Evolutionary conservation across 2,888 invertebrate genomes (phyloP), one percentile per base, ranked within the genome.

Genomic region (Hermaeophaga mercurialis): DNA sequence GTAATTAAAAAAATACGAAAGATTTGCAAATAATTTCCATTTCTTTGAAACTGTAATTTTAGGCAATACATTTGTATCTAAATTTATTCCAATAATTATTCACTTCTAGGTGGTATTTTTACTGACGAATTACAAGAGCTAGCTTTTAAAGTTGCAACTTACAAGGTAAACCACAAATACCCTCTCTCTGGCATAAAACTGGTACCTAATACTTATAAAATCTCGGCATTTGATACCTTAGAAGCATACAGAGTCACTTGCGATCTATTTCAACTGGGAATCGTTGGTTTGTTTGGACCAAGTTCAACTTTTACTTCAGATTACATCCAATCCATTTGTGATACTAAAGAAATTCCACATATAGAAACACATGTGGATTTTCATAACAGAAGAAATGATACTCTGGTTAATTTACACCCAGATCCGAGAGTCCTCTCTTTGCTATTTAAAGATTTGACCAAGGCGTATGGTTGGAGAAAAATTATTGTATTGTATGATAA

Each of bases 391-490:
- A 53, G 70, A 31, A 69, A 64, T 34, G 60, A 63, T 17, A 67
- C 64, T 15, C 58, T 93, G 56, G 89, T 96, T 70, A 96, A 94
- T 78, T 82, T 96, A 24, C 93, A 93, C 79, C 96, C 96, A 0
- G 89, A 94, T 78, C 91, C 93, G 85, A 14, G 81, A 90, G 61
- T 64, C 5, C 43, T 75, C 39, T 61, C 70, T 54, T 69, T 84
- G 81, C 83, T 86, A 17, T 84, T 87, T 59, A 80, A 84, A 44
- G 86, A 89, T 69, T 79, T 94, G 49, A 85, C 94, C 3, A 78
- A 80, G 52, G 81, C 83, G 9, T 88, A 88, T 80, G 84, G 85
- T 36, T 96, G 96, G 96, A 84, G 85, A 59, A 83, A 84, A 19
- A 93, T 94, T 71, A 91, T 92, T 11, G 84, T 96, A 63, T 81